Evolutionary conservation across 2,113 vertebrate genomes (phyloP), one percentile per base, ranked within the genome.

Genomic region (Martes martes): DNA sequence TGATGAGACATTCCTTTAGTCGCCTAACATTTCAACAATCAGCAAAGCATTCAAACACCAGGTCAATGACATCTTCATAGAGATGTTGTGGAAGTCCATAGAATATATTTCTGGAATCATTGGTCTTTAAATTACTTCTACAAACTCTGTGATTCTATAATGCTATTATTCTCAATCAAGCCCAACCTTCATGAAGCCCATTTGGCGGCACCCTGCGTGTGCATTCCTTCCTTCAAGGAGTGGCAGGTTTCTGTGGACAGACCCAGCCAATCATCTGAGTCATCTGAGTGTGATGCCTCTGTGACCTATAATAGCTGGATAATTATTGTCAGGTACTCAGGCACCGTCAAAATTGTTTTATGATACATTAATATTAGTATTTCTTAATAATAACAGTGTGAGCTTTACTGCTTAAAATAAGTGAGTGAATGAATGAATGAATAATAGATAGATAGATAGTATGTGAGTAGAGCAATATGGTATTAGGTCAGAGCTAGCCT

Each of bases 1-100:
- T 5, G 16, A 39, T 26, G 13, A 50, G 6, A 1, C 14, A 0
- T 39, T 65, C 15, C 16, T 33, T 78, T 11, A 6, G 0, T 73
- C 16, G 18, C 52, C 10, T 36, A n/a, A 14, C 3, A 33, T 61
- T 63, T 91, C n/a, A 9, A 6, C 11, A 67, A 1, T 6, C 9
- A 2, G 18, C 18, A 36, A 39, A 19, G 14, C 24, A 26, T 55
- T 13, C 33, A 39, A 26, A 8, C 7, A 6, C 55, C 33, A 10
- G 7, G 19, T 47, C 9, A 11, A 31, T n/a, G 57, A 69, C 31
- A 52, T 10, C 23, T 73, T 33, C 28, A 39, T n/a, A 39, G 19
- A 86, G 61, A 15, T 91, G 19, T 7, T 61, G 11, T 23, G 11
- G 57, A 31, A 84, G 1, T 13, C 19, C 26, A n/a, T 8, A 36